phyloP scores from a whole-genome alignment of 2,888 invertebrate genomes.

The Endotricha flammealis region DNA sequence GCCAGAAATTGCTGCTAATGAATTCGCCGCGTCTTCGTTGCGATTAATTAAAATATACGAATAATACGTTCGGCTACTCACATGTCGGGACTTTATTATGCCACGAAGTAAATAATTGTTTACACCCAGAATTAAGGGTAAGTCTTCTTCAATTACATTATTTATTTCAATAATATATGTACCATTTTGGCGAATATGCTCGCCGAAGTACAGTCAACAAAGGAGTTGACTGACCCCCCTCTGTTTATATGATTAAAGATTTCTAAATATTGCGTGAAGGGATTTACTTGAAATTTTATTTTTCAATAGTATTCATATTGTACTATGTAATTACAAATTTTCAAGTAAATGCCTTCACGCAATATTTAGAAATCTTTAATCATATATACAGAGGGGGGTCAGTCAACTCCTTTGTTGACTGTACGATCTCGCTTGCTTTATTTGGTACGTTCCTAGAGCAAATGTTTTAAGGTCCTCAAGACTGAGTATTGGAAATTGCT shows the following conservation, averaged over 20 bases:
- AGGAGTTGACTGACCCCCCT: too few species aligned
- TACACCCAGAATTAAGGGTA: neutral
- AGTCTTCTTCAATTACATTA: conserved; percentile 2
- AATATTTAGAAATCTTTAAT: too few species aligned
- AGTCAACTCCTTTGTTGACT: too few species aligned
- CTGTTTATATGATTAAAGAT: too few species aligned
- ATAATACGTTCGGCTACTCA: neutral
- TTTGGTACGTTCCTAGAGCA: conserved; percentile 7
- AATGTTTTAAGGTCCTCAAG: neutral
- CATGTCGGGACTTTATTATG: conserved; percentile 2
- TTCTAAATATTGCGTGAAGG: too few species aligned
- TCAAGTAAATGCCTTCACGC: too few species aligned
- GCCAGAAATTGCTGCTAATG: conserved; percentile 4
- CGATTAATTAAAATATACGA: conserved; percentile 2
- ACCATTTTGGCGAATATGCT: conserved; percentile 4
- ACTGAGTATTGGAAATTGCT: neutral
- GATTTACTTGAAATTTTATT: too few species aligned
- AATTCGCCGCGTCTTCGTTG: neutral
- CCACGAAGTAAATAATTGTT: neutral
- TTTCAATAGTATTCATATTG: too few species aligned
- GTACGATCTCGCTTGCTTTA: conserved; percentile 12
- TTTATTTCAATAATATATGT: neutral
- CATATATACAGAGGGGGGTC: too few species aligned
- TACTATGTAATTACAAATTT: too few species aligned
- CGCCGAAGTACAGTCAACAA: too few species aligned